phyloP scores from a whole-genome alignment of 2,113 vertebrate genomes.

The Montifringilla adamsi region DNA sequence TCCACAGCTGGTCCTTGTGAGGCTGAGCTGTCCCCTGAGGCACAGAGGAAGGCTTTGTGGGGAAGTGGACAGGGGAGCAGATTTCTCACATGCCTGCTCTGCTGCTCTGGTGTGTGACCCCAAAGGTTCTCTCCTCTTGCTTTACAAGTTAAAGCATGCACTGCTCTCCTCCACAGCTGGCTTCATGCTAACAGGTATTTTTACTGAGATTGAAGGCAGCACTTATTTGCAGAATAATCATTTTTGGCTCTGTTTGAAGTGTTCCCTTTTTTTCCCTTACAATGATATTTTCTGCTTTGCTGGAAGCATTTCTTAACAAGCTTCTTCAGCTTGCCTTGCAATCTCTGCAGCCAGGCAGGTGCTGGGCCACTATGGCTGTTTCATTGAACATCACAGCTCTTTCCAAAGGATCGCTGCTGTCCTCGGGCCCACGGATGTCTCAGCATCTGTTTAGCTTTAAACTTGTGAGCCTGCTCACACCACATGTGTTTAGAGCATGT shows the following conservation, averaged over 20 bases:
- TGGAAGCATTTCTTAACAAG: conserved; percentile 22
- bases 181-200: conserved; percentile 1
- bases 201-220: neutral
- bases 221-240: conserved; percentile 48
- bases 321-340: neutral
- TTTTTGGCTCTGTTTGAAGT: conserved; percentile 22
- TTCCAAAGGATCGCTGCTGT: neutral
- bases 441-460: neutral
- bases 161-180: neutral
- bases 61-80: neutral
- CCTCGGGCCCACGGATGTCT: neutral
- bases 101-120: neutral
- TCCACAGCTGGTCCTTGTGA: rapidly evolving
- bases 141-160: neutral
- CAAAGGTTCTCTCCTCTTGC: neutral
- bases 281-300: conserved; percentile 28
- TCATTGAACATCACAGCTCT: neutral
- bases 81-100: neutral
- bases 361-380: neutral
- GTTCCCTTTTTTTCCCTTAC: neutral
- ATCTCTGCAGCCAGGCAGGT: neutral
- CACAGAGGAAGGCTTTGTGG: neutral
- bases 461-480: neutral
- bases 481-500: neutral
- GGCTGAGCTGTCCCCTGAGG: neutral